Percentiles rank a stretch among this genome's conserved stretches.
Conservation (phyloP, 2,888 invertebrate genomes). For the Agrochola circellaris region DNA sequence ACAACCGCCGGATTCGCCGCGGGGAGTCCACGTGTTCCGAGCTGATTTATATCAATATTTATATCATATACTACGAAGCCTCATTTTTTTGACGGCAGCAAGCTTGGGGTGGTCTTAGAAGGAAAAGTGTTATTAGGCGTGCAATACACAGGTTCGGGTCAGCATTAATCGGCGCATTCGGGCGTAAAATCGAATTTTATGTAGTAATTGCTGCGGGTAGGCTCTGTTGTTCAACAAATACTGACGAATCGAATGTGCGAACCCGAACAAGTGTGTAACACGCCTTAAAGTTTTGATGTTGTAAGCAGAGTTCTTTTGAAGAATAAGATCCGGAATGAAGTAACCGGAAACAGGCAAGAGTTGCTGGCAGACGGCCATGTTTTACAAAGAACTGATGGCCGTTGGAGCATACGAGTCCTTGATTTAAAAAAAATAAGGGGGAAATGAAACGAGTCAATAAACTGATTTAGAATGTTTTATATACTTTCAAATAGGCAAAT, state of each 20-base stretch:
- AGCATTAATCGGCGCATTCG: not conserved
- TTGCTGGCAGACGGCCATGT: not conserved
- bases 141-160: no score
- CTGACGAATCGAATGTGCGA: not conserved
- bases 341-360: not conserved
- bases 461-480: not conserved
- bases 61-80: constrained; percentile 17
- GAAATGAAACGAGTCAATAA: not conserved
- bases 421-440: not conserved
- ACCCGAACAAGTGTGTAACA: not conserved
- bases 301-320: not conserved
- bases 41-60: constrained; percentile 51
- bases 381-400: not conserved
- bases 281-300: not conserved
- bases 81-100: constrained; percentile 25
- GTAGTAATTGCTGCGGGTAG: not conserved
- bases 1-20: constrained; percentile 1
- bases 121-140: not conserved
- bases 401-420: no score
- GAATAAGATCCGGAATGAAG: not conserved
- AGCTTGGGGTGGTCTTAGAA: not conserved
- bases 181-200: not conserved
- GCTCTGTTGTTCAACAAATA: not conserved
- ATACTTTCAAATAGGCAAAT: not conserved
- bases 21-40: constrained; percentile 23